Base-by-base conservation (phyloP, 1,140 invertebrate species). In the Drosophila ficusphila region DNA sequence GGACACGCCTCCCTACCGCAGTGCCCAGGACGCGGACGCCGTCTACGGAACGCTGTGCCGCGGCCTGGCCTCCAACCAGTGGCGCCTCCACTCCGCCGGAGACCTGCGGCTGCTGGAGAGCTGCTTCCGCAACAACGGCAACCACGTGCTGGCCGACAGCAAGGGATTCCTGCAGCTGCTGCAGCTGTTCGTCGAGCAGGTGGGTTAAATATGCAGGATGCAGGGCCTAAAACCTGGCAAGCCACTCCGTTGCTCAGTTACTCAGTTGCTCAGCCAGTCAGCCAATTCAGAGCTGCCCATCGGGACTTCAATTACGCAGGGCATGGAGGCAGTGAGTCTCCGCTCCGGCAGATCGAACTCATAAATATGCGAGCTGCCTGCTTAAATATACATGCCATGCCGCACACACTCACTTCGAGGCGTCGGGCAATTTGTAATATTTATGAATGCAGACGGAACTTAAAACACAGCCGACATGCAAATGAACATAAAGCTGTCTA, bases 101-200 rank as follows among this genome's bases (percentile, higher is more conserved):
- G 77, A 88, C 65, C 54, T 88, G 56, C 76, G 76, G 12, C 54
- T 90, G 9, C 46, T 91, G 19, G 89, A 91, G 21, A 75, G 69
- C 41, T 88, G 77, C 18, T 88, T 88, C 58, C 82, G 82, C 31
- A 91, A 91, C 57, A 85, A 91, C 48, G 86, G 77, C 36, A 91
- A 89, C 70, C 76, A 83, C 83, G 77, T 91, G 44, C 58, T 91
- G 39, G 79, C 90, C 38, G 88, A 90, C 27, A 91, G 89, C 48
- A 91, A 91, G 44, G 76, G 79, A 64, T 91, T 91, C 52, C 61
- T 83, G 58, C 70, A 83, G 51, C 51, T 91, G 67, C 36, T 91
- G 65, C 76, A 86, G 48, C 74, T 89, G 16, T 78, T 90, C 39
- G 76, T 90, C 14, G 76, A 79, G 27, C 77, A 89, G 83, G 90